These are phyloP conservation scores for Hydrozoanthus tunicans DNA, from an alignment of 64 coral and sea anemone genomes.

Conservation along the genomic window DNA sequence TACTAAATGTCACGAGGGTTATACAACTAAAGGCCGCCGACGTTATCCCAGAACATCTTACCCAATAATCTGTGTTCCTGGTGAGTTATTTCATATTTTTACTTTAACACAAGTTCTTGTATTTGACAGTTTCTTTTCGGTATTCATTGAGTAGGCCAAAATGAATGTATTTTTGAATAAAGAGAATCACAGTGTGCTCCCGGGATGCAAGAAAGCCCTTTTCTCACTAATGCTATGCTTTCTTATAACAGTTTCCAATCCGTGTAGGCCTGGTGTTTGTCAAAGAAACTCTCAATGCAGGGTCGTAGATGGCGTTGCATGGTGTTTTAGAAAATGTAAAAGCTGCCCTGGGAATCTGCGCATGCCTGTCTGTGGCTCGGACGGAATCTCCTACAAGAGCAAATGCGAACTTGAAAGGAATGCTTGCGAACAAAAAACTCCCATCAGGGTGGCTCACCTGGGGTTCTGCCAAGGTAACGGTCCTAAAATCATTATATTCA, in stretches of 20 bases:
- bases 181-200: not conserved
- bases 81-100: not conserved
- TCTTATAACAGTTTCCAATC: not conserved
- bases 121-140: too few relatives aligned
- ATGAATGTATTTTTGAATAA: not conserved
- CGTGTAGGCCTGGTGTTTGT: not conserved
- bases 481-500: too few relatives aligned
- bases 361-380: constrained; percentile 6
- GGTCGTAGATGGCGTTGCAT: not conserved
- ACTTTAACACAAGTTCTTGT: not conserved
- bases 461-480: not conserved
- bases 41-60: not conserved
- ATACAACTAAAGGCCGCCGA: not conserved
- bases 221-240: too few relatives aligned
- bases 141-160: too few relatives aligned
- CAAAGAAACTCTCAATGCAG: not conserved
- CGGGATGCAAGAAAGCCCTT: not conserved
- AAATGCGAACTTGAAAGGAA: not conserved
- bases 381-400: not conserved
- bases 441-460: not conserved
- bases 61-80: not conserved
- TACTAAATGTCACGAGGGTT: not conserved
- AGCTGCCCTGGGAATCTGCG: not conserved
- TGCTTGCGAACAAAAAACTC: not conserved
- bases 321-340: not conserved